Base-by-base conservation (phyloP, 2,797 vertebrate genomes). In the Sylvilagus floridanus region DNA sequence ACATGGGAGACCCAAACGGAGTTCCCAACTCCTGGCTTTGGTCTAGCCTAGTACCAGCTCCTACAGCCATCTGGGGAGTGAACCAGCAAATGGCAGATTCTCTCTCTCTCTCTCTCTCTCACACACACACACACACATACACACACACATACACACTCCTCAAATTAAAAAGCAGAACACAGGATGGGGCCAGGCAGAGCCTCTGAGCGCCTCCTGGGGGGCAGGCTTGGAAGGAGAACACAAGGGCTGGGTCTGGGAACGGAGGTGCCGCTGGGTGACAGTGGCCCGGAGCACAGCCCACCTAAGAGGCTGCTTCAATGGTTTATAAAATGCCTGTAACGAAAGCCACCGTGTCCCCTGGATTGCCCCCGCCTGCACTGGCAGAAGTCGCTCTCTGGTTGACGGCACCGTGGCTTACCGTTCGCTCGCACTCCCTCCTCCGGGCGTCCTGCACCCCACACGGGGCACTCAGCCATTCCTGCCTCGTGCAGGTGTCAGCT, bases 111-210 rank as follows among this genome's bases (percentile, higher is more conserved):
- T 21, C 54, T 57, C 2, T 57, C 54, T 57, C 54, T 21, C 54
- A 21, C 1, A 8, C 42, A 8, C 42, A 42, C 37, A 37, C 42
- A 42, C 42, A 42, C 42, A 42, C 37, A 37, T 7, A 42, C 42
- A 42, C 42, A 42, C 42, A 47, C 42, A 47, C 42, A 47, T 8
- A 47, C 42, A 47, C 42, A 47, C 42, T 9, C 42, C 42, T 47
- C 42, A 47, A 47, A 47, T 47, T 47, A 47, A 47, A 47, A 47
- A 47, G 42, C 42, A 47, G 42, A 47, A 30, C 54, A 63, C n/a
- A 28, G 47, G 52, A 69, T 0, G 0, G 35, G 84, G 22, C 14
- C 10, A 21, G 68, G 76, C 28, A 2, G 26, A 22, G 24, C 8
- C 30, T 32, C 78, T 30, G 21, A 17, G 11, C 7, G 12, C 50